Evolutionary conservation across 2,113 vertebrate genomes (phyloP), one percentile per base, ranked within the genome.

Genomic region (Phyllostomus hastatus): DNA sequence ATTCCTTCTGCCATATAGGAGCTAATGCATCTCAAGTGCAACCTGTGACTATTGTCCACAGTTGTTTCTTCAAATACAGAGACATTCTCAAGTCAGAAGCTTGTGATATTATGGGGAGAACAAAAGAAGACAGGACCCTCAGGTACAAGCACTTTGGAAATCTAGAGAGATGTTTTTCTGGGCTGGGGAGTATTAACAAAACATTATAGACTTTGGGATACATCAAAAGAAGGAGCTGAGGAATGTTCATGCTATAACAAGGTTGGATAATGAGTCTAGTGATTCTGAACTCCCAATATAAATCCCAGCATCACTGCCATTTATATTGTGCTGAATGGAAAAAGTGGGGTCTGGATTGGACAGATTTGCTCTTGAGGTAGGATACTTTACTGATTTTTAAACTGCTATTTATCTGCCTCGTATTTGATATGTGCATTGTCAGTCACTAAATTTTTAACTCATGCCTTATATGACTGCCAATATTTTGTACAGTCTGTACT

Each of bases 361-460:
- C 19, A 75, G n/a, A 28, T 67, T 84, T 91, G 59, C 31, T 85
- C 93, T 92, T 76, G 38, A 88, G 72, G 52, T 87, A 80, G 78
- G 31, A 78, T 54, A 33, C 75, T 90, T 81, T 41, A 52, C 54
- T 93, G 24, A 52, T 79, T 86, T 92, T 93, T 67, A 72, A 76
- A 69, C 31, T 28, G 14, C 52, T 59, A 33, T 50, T 70, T 86
- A 35, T 57, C 66, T 67, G 85, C 28, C 35, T 38, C 73, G 14
- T 38, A 93, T 94, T 91, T 95, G 54, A 35, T 95, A 88, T 86
- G 83, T 94, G 26, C n/a, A 54, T 66, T 52, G 75, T 82, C 26
- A n/a, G n/a, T 90, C 33, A 76, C 46, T 46, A 46, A 64, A 43
- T 72, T 86, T 95, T 96, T 97, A 75, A 84, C 15, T 83, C 24